Evolutionary conservation across 2,888 invertebrate genomes (phyloP).

Genomic region (Drosophila tripunctata): DNA sequence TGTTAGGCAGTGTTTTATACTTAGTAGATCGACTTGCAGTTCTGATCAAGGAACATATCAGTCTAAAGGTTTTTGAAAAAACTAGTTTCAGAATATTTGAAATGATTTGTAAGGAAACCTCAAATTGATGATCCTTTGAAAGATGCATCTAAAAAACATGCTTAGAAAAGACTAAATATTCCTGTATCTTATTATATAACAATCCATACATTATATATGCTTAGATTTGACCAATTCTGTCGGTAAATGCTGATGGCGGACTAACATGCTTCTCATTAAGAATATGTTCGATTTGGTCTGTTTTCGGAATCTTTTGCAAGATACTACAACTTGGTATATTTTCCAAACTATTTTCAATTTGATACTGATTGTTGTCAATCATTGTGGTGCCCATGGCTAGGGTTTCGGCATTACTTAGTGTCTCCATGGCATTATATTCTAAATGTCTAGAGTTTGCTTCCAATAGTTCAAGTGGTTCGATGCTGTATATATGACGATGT

Average conservation of each 20-base stretch:
- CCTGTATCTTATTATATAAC: not conserved
- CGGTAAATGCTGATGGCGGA: constrained; percentile 85
- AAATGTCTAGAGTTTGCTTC: constrained; percentile 66
- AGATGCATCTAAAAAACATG: constrained; percentile 4
- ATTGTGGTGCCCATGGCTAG: constrained; percentile 79
- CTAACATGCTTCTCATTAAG: constrained; percentile 80
- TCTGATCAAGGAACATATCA: constrained; percentile 20
- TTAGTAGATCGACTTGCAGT: constrained; percentile 16
- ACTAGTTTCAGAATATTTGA: not conserved
- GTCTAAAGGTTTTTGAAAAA: constrained; percentile 4
- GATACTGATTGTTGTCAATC: constrained; percentile 61
- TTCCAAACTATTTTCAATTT: constrained; percentile 55
- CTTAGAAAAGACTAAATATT: constrained; percentile 9
- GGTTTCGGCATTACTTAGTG: constrained; percentile 81
- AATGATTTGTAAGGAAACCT: constrained; percentile 2
- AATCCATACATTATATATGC: too few species aligned
- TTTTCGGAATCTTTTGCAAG: constrained; percentile 14
- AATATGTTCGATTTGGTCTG: constrained; percentile 73
- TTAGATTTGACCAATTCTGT: constrained; percentile 69
- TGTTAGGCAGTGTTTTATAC: constrained; percentile 14
- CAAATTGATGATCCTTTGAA: not conserved
- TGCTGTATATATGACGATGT: constrained; percentile 75
- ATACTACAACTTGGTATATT: constrained; percentile 15
- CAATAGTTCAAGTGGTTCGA: constrained; percentile 78
- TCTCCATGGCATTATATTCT: constrained; percentile 81